phyloP scores from a whole-genome alignment of 1,140 invertebrate genomes.

The Lineus longissimus region DNA sequence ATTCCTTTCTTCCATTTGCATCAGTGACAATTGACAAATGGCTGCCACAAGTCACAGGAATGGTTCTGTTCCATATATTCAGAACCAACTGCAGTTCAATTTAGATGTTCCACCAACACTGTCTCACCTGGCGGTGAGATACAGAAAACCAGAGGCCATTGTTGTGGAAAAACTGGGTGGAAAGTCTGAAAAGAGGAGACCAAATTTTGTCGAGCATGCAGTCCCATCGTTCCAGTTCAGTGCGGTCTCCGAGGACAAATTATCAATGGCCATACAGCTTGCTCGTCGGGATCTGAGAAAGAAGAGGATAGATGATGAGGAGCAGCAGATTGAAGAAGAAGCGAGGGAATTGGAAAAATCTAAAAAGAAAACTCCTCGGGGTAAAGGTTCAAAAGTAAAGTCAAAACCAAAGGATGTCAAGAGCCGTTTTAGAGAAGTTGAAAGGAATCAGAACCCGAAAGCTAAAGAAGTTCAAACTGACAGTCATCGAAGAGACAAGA shows the following conservation, averaged over 20 bases:
- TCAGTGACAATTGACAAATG: no score
- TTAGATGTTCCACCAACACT: slow-evolving; percentile 25
- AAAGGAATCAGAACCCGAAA: background rate
- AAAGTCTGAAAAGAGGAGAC: background rate
- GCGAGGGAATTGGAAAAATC: background rate
- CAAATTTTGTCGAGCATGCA: slow-evolving; percentile 5
- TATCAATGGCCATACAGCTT: slow-evolving; percentile 25
- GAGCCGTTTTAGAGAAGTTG: no score
- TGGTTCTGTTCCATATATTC: slow-evolving; percentile 5
- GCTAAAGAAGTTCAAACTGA: background rate
- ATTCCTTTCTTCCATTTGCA: no score
- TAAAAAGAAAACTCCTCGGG: slow-evolving; percentile 11
- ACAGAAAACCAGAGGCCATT: slow-evolving; percentile 25
- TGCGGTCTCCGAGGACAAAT: slow-evolving; percentile 25
- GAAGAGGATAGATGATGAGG: slow-evolving; percentile 14
- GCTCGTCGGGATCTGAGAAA: slow-evolving; percentile 30
- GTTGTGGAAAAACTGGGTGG: slow-evolving; percentile 22
- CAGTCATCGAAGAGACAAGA: background rate
- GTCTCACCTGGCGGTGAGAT: slow-evolving; percentile 20
- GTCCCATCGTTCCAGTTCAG: slow-evolving; percentile 8
- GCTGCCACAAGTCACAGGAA: no score
- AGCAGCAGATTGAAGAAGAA: slow-evolving; percentile 5
- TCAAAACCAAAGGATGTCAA: no score
- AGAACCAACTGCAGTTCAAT: slow-evolving; percentile 38
- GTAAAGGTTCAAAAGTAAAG: no score